These are phyloP conservation scores for Camelus dromedarius DNA, from an alignment of 2,113 vertebrate species.

Conservation along the genomic window DNA sequence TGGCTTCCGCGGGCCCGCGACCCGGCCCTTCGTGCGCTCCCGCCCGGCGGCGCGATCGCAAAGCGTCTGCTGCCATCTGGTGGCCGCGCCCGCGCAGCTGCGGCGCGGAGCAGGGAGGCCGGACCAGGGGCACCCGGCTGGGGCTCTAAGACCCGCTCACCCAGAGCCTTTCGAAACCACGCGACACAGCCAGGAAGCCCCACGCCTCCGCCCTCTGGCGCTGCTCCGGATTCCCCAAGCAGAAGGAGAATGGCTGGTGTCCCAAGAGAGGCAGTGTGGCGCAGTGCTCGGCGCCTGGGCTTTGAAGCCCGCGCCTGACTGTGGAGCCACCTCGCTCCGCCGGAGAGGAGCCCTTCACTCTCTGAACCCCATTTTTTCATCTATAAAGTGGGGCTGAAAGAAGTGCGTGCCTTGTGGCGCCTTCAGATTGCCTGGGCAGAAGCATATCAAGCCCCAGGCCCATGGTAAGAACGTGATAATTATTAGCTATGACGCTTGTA, in stretches of 20 bases:
- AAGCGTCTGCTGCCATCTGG: slow-evolving; percentile 88
- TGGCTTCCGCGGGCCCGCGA: background rate
- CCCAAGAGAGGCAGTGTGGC: background rate
- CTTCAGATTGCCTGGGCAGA: background rate
- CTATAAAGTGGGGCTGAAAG: background rate
- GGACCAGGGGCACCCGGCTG: rapidly evolving
- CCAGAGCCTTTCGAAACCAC: rapidly evolving
- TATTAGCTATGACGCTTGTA: background rate
- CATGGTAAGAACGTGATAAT: rapidly evolving
- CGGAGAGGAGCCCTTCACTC: background rate
- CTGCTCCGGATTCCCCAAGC: background rate
- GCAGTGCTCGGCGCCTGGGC: background rate
- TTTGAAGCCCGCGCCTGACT: background rate
- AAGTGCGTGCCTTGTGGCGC: background rate
- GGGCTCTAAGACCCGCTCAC: background rate
- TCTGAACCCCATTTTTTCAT: background rate
- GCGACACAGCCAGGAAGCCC: rapidly evolving
- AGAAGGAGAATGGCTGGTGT: background rate
- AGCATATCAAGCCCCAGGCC: background rate
- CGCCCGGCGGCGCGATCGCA: slow-evolving; percentile 61
- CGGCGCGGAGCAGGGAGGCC: background rate
- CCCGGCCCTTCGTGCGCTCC: background rate
- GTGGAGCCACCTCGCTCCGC: background rate
- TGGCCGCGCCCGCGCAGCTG: slow-evolving; percentile 67
- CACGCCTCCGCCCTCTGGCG: rapidly evolving